These are phyloP conservation scores for Hesperia comma DNA, from an alignment of 2,888 invertebrate species.

Conservation along the genomic window DNA sequence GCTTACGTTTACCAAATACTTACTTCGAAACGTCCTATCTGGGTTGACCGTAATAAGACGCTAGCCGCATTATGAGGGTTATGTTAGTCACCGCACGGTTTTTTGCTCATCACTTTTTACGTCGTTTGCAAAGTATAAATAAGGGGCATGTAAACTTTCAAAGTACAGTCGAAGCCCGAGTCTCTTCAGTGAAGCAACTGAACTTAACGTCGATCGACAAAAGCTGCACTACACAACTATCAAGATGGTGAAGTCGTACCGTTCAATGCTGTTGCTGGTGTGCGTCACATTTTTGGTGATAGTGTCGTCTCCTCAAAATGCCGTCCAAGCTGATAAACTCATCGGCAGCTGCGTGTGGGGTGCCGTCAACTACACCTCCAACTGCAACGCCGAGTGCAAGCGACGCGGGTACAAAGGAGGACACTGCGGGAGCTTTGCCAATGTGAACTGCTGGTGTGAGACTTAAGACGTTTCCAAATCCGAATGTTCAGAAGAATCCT, in stretches of 20 bases:
- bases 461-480: background rate
- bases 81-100: no score
- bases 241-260: constrained; percentile 19
- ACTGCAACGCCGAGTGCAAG: constrained; percentile 50
- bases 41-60: no score
- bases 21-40: no score
- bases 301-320: constrained; percentile 47
- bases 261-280: constrained; percentile 38
- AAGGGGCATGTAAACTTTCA: background rate
- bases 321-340: constrained; percentile 45
- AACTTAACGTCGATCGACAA: background rate
- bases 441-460: constrained; percentile 37
- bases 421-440: constrained; percentile 42
- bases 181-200: background rate
- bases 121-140: background rate
- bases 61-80: no score
- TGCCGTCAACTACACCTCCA: constrained; percentile 49
- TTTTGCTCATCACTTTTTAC: background rate
- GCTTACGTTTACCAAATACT: no score
- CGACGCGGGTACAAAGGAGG: constrained; percentile 45
- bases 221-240: background rate
- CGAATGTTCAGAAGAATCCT: no score
- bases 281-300: constrained; percentile 49
- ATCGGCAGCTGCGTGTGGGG: constrained; percentile 54
- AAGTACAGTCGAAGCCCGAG: background rate